A percentile compares a stretch with the other conserved stretches of the same genome.
phyloP scores from a whole-genome alignment of 2,113 vertebrate genomes.

The Larimichthys polyactis region DNA sequence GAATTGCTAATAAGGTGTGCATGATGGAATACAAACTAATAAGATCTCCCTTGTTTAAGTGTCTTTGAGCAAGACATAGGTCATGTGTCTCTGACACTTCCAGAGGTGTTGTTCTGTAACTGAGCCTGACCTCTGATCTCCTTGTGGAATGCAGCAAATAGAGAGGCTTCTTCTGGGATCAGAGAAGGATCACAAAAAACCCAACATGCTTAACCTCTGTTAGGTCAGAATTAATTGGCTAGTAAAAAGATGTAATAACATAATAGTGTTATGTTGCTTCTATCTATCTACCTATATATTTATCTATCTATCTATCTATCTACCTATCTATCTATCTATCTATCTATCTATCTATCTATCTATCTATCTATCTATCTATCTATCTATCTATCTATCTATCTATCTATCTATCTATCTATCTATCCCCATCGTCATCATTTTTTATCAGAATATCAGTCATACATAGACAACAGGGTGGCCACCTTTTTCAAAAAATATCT shows the following conservation, averaged over 20 bases:
- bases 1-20: slow-evolving; percentile 12
- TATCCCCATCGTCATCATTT: neutral
- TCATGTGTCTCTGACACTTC: slow-evolving; percentile 15
- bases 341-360: neutral
- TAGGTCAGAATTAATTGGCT: slow-evolving; percentile 61
- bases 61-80: neutral
- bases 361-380: too few relatives aligned
- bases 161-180: neutral
- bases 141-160: slow-evolving; percentile 14
- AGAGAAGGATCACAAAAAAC: slow-evolving; percentile 36
- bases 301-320: neutral
- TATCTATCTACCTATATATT: slow-evolving; percentile 3
- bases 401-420: too few relatives aligned
- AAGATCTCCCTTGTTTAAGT: neutral
- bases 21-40: neutral
- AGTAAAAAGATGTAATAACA: slow-evolving; percentile 54
- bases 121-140: slow-evolving; percentile 46
- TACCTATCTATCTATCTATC: neutral
- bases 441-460: slow-evolving; percentile 34
- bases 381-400: too few relatives aligned
- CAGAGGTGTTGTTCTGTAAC: slow-evolving; percentile 41
- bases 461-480: slow-evolving; percentile 50
- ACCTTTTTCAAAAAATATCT: slow-evolving; percentile 31
- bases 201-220: slow-evolving; percentile 53
- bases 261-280: slow-evolving; percentile 40